Conservation (phyloP, 2,888 invertebrate species). For the Hipparchia semele region DNA sequence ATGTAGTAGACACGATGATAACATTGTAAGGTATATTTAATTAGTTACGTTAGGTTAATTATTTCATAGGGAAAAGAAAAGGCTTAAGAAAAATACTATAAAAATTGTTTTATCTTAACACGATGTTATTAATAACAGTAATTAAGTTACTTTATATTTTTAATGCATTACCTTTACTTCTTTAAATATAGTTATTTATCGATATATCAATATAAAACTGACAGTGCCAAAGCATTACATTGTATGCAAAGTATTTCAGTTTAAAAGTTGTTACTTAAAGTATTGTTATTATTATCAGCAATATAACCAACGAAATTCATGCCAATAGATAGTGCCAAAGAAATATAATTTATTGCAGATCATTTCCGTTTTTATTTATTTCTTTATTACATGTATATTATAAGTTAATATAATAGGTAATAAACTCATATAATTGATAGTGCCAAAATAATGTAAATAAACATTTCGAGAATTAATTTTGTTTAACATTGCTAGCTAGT, state of each 20-base stretch:
- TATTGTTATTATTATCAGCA: too few species aligned
- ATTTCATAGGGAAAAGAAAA: slow-evolving; percentile 9
- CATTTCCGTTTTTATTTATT: too few species aligned
- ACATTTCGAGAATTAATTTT: slow-evolving; percentile 1
- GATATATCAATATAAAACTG: not conserved
- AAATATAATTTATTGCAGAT: not conserved
- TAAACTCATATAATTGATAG: slow-evolving; percentile 7
- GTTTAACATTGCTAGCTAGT: slow-evolving; percentile 22
- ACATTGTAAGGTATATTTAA: not conserved
- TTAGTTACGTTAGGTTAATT: not conserved
- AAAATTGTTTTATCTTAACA: not conserved
- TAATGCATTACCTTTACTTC: not conserved
- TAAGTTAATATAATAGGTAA: too few species aligned
- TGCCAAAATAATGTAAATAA: slow-evolving; percentile 31
- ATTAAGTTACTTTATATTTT: not conserved
- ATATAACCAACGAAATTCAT: not conserved
- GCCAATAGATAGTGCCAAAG: slow-evolving; percentile 1
- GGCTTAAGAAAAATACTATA: not conserved
- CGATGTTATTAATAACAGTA: not conserved
- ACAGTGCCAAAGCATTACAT: not conserved
- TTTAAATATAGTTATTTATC: not conserved
- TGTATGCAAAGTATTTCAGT: not conserved
- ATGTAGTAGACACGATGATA: not conserved
- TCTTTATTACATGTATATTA: not conserved
- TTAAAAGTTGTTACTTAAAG: too few species aligned